phyloP scores from a whole-genome alignment of 2,113 vertebrate genomes.

The Vireo altiloquus region DNA sequence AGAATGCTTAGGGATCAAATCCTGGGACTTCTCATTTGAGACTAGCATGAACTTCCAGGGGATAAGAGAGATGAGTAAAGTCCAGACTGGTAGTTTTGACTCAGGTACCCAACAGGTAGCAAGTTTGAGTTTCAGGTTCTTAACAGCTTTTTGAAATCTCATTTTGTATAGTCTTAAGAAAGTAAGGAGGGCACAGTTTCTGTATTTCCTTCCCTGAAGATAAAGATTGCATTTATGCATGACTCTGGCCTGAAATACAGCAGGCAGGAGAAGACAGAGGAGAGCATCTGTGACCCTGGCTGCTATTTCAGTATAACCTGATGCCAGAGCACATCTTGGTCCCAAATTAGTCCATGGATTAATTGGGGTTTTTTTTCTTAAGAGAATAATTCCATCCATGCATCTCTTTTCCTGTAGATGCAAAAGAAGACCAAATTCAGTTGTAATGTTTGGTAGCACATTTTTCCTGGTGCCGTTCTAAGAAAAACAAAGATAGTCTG shows the following conservation, averaged over 20 bases:
- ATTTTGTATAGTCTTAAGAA: neutral
- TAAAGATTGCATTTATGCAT: neutral
- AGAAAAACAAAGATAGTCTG: neutral
- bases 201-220: neutral
- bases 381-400: neutral
- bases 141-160: neutral
- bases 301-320: neutral
- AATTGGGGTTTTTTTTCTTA: neutral
- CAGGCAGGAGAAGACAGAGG: neutral
- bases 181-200: neutral
- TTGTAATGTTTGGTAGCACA: neutral
- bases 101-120: neutral
- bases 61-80: accelerated
- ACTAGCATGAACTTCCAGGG: neutral
- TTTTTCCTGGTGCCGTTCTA: neutral
- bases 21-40: neutral
- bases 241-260: neutral
- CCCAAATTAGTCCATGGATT: neutral
- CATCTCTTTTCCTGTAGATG: neutral
- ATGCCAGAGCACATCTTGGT: neutral
- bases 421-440: neutral
- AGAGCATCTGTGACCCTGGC: neutral
- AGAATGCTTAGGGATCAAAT: neutral
- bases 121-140: neutral
- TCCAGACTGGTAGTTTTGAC: neutral